Percentiles rank a stretch among this genome's conserved stretches.
These are phyloP conservation scores for Euphydryas editha DNA, from an alignment of 2,888 invertebrate species.

Conservation along the genomic window DNA sequence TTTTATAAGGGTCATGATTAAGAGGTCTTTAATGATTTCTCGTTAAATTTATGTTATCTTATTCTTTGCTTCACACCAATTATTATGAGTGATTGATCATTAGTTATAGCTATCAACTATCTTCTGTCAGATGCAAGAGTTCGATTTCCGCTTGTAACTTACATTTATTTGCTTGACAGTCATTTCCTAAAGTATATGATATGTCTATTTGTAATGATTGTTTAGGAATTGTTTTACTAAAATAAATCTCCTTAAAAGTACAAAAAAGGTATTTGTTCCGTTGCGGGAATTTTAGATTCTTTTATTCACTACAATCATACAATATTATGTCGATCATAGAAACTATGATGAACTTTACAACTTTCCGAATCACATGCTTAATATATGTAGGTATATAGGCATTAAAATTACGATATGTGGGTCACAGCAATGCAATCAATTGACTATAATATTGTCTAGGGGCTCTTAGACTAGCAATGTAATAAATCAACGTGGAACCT, in stretches of 20 bases:
- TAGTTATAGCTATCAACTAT: not conserved
- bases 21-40: not conserved
- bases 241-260: too few species aligned
- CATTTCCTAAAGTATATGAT: too few species aligned
- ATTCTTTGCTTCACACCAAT: not conserved
- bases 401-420: slow-evolving; percentile 11
- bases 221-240: too few species aligned
- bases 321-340: not conserved
- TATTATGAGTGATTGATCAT: not conserved
- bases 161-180: too few species aligned
- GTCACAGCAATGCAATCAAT: slow-evolving; percentile 51
- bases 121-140: not conserved
- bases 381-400: not conserved
- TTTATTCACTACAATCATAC: not conserved
- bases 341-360: not conserved
- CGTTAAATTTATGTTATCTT: not conserved
- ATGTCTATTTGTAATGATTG: too few species aligned
- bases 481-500: slow-evolving; percentile 38
- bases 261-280: too few species aligned
- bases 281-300: not conserved
- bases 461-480: slow-evolving; percentile 26
- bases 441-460: slow-evolving; percentile 50
- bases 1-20: slow-evolving; percentile 3
- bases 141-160: too few species aligned
- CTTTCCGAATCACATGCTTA: not conserved